phyloP scores from a whole-genome alignment of 2,113 vertebrate genomes.

The Nothoprocta pentlandii region DNA sequence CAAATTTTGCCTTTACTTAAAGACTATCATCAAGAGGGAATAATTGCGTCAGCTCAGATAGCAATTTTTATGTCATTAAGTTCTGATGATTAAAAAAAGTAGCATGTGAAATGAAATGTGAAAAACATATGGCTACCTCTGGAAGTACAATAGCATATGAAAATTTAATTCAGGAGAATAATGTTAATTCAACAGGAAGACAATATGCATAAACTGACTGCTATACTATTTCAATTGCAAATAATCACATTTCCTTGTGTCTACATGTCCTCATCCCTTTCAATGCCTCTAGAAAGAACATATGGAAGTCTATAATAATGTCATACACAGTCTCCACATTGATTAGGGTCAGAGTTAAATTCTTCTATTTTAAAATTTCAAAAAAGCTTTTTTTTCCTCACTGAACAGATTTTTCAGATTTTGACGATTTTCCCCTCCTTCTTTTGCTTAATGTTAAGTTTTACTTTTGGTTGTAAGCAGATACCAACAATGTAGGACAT shows the following conservation, averaged over 20 bases:
- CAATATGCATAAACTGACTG: not conserved
- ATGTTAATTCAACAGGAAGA: conserved; percentile 13
- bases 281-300: not conserved
- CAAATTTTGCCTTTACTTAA: conserved; percentile 30
- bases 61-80: conserved; percentile 54
- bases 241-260: conserved; percentile 1
- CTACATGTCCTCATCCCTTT: not conserved
- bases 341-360: not conserved
- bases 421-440: not conserved
- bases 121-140: conserved; percentile 13
- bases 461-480: not conserved
- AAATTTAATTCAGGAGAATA: not conserved
- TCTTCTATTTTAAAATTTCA: not conserved
- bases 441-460: not conserved
- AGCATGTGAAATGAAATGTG: not conserved
- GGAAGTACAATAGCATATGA: not conserved
- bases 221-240: conserved; percentile 27
- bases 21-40: conserved; percentile 35
- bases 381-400: fast-evolving
- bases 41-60: conserved; percentile 25
- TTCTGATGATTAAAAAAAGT: conserved; percentile 36
- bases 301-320: not conserved
- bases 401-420: not conserved
- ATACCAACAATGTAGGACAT: fast-evolving
- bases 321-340: not conserved